A percentile compares a stretch with the other conserved stretches of the same genome.
Evolutionary conservation across 2,797 vertebrate genomes (phyloP).

Genomic region (Chelidonichthys spinosus): DNA sequence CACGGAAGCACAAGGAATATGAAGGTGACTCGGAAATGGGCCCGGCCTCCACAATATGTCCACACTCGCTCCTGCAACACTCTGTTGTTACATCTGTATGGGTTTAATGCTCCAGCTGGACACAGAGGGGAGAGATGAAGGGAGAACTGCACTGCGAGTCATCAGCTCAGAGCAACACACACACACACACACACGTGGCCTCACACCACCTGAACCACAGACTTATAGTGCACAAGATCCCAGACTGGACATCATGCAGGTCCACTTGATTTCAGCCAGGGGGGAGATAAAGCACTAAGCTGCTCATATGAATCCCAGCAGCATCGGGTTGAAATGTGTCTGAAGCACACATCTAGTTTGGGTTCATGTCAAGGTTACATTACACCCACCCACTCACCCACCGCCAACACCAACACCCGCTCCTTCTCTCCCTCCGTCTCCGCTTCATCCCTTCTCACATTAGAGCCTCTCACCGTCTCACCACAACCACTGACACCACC

Average conservation of each 20-base stretch:
- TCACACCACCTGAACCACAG: conserved; percentile 56
- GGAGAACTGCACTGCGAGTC: conserved; percentile 32
- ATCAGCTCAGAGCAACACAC: conserved; percentile 42
- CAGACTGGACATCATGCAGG: conserved; percentile 61
- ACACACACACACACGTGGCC: conserved; percentile 40
- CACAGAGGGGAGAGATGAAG: conserved; percentile 32
- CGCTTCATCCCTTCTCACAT: conserved; percentile 82
- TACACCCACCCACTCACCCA: conserved; percentile 58
- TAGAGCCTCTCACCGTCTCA: conserved; percentile 79
- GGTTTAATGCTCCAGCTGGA: conserved; percentile 41
- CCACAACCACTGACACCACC: conserved; percentile 73
- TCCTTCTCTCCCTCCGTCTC: conserved; percentile 48
- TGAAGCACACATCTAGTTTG: conserved; percentile 71
- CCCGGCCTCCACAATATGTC: conserved; percentile 36
- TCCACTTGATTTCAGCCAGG: conserved; percentile 48
- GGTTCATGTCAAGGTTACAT: conserved; percentile 80
- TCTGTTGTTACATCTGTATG: conserved; percentile 40
- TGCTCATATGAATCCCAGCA: conserved; percentile 70
- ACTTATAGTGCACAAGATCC: conserved; percentile 42
- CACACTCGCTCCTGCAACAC: conserved; percentile 31
- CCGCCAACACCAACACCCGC: conserved; percentile 52
- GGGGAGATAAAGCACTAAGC: conserved; percentile 64
- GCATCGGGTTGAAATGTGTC: conserved; percentile 66
- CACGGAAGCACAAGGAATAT: conserved; percentile 45
- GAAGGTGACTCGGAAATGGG: conserved; percentile 43